phyloP scores from a whole-genome alignment of 2,113 vertebrate species.

The Hypanus sabinus region DNA sequence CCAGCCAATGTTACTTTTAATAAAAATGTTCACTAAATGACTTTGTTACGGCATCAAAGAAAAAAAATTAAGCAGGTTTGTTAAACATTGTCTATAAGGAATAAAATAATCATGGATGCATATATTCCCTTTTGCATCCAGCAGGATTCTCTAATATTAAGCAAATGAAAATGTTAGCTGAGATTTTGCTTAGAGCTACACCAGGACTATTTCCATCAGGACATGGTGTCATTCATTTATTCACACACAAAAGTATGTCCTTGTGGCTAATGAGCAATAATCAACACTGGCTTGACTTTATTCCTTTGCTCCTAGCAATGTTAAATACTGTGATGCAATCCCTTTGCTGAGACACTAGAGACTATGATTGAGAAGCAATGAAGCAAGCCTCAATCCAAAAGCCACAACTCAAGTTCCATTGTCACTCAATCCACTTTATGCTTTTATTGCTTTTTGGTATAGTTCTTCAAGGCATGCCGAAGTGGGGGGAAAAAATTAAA shows the following conservation, averaged over 20 bases:
- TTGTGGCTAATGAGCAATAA: conserved; percentile 80
- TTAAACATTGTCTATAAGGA: conserved; percentile 47
- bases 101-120: conserved; percentile 66
- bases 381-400: conserved; percentile 50
- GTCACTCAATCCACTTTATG: conserved; percentile 40
- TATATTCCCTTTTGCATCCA: conserved; percentile 65
- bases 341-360: conserved; percentile 57
- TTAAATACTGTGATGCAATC: conserved; percentile 62
- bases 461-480: conserved; percentile 12
- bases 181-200: conserved; percentile 73
- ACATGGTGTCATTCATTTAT: conserved; percentile 68
- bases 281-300: conserved; percentile 75
- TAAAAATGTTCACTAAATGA: not conserved
- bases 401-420: conserved; percentile 8
- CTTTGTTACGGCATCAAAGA: not conserved
- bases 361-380: conserved; percentile 57
- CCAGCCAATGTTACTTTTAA: not conserved
- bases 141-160: conserved; percentile 68
- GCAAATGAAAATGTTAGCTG: conserved; percentile 76
- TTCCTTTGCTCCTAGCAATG: conserved; percentile 66
- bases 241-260: conserved; percentile 73
- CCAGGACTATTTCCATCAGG: conserved; percentile 67
- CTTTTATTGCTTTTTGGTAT: conserved; percentile 44
- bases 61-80: conserved; percentile 25
- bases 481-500: conserved; percentile 11